Percentiles rank a stretch among this genome's conserved stretches.
phyloP scores from a whole-genome alignment of 2,797 vertebrate species.

The Chromis chromis region DNA sequence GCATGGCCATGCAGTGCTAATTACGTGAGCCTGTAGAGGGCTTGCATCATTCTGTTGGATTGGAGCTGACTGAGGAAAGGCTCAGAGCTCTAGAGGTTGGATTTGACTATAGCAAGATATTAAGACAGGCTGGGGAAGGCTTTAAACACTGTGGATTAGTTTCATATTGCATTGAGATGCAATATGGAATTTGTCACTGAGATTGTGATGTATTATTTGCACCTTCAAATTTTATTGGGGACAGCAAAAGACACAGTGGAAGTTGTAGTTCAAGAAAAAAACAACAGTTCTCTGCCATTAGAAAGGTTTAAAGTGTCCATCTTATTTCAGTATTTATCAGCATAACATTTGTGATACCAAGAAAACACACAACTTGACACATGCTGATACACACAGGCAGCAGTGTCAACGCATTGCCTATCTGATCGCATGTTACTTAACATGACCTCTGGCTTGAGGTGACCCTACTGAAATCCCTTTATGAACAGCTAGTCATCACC shows the following conservation, averaged over 20 bases:
- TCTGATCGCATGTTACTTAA: slow-evolving; percentile 39
- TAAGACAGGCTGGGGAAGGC: background rate
- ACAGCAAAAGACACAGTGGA: background rate
- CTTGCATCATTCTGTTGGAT: too few relatives aligned
- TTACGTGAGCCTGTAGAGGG: background rate
- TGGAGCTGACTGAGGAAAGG: slow-evolving; percentile 1
- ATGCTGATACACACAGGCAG: background rate
- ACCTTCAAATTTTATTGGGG: too few relatives aligned
- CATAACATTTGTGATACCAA: background rate
- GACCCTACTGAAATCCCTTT: slow-evolving; percentile 29
- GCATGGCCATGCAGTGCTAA: slow-evolving; percentile 16
- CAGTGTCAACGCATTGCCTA: background rate
- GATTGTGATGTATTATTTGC: background rate
- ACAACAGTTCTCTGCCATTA: background rate
- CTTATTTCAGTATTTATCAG: background rate
- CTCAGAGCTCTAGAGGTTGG: background rate
- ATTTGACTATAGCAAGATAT: too few relatives aligned
- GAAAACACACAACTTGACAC: background rate
- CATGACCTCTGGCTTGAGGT: slow-evolving; percentile 37
- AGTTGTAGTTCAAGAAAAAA: background rate
- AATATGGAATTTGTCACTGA: background rate
- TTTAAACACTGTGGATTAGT: background rate
- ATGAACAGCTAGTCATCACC: slow-evolving; percentile 37
- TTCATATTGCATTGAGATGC: background rate
- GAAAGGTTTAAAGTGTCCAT: background rate